phyloP scores from a whole-genome alignment of 1,140 invertebrate species.

The Cylas formicarius region DNA sequence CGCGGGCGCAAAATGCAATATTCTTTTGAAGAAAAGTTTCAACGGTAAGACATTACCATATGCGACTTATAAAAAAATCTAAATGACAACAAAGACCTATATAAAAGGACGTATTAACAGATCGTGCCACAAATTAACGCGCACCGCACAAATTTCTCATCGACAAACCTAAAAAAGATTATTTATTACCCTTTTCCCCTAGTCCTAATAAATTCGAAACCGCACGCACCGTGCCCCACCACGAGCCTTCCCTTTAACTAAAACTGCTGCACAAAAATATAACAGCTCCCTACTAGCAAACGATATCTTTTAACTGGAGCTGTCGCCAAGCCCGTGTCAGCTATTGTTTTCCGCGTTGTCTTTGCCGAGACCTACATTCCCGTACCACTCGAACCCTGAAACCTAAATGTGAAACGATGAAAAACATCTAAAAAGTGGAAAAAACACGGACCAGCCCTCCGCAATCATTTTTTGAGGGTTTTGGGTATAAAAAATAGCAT shows the following conservation, averaged over 20 bases:
- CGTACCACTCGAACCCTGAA: background rate
- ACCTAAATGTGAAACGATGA: background rate
- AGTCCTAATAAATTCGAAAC: constrained; percentile 7
- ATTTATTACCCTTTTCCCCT: constrained; percentile 10
- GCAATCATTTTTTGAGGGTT: constrained; percentile 18
- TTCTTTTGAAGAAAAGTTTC: no score
- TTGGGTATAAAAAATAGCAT: constrained; percentile 15
- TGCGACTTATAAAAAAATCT: no score
- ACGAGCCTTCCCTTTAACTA: constrained; percentile 10
- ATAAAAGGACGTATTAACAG: no score
- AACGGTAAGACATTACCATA: no score
- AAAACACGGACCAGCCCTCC: constrained; percentile 5
- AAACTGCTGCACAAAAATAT: no score
- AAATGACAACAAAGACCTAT: no score
- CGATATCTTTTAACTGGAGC: constrained; percentile 7
- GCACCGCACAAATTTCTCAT: no score
- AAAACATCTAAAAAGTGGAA: constrained; percentile 18
- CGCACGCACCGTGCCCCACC: constrained; percentile 1
- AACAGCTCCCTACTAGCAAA: background rate
- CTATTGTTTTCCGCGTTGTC: constrained; percentile 7
- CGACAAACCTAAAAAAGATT: constrained; percentile 1
- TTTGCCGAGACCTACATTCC: background rate
- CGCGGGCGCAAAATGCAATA: no score
- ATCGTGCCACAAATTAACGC: no score
- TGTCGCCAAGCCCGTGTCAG: constrained; percentile 4